Conservation (phyloP, 2,888 invertebrate species). For the Andrena trimmerana region DNA sequence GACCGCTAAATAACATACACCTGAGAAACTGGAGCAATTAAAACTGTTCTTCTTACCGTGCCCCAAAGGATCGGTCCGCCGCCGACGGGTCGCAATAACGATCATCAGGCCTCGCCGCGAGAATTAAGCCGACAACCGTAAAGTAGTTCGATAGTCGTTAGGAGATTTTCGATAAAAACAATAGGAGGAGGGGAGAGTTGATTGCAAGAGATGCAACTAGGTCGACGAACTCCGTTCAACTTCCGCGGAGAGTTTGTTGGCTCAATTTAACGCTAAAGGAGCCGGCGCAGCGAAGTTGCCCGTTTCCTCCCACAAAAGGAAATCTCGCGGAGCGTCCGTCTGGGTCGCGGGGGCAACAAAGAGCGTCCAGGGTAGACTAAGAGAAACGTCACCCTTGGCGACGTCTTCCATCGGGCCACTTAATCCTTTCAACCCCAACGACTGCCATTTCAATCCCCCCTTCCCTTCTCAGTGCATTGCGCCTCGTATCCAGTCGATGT, state of each 20-base stretch:
- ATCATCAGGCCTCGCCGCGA: background rate
- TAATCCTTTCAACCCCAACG: conserved; percentile 15
- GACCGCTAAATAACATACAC: background rate
- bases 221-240: conserved; percentile 50
- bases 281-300: conserved; percentile 24
- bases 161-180: conserved; percentile 31
- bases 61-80: background rate
- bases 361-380: conserved; percentile 21
- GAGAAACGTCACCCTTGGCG: conserved; percentile 39
- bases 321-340: background rate
- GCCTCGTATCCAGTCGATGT: too few relatives aligned
- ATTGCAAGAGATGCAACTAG: conserved; percentile 31
- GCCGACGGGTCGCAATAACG: too few relatives aligned
- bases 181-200: conserved; percentile 21
- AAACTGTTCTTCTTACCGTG: background rate
- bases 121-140: background rate
- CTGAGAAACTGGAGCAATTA: conserved; percentile 2
- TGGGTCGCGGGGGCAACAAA: conserved; percentile 4
- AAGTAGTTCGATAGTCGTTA: background rate
- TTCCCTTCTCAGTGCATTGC: background rate
- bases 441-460: background rate
- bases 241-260: conserved; percentile 44
- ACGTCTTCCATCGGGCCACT: conserved; percentile 28
- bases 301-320: conserved; percentile 27
- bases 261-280: conserved; percentile 45